phyloP scores from a whole-genome alignment of 1,140 invertebrate genomes.

The Heliconius eleuchia region DNA sequence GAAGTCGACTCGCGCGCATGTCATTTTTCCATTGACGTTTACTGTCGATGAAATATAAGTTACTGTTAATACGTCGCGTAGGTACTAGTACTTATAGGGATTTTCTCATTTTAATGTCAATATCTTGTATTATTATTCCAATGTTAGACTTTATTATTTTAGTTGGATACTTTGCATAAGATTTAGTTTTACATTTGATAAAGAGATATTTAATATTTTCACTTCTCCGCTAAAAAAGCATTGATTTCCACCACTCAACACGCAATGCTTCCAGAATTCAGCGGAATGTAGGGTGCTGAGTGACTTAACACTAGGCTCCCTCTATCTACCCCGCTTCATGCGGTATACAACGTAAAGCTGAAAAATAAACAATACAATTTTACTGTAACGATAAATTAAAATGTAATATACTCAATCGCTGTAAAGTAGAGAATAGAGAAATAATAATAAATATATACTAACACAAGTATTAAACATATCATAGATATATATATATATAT shows the following conservation, averaged over 20 bases:
- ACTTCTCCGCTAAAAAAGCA: too few relatives aligned
- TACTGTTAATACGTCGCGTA: slow-evolving; percentile 58
- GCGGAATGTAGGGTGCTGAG: not conserved
- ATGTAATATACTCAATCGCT: too few relatives aligned
- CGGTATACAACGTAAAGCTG: not conserved
- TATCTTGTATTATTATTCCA: slow-evolving; percentile 42
- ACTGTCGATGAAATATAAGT: slow-evolving; percentile 64
- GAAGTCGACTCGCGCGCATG: slow-evolving; percentile 54
- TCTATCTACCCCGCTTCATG: not conserved
- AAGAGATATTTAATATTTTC: too few relatives aligned
- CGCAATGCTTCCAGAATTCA: too few relatives aligned
- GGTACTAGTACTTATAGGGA: slow-evolving; percentile 40
- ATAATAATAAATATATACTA: too few relatives aligned
- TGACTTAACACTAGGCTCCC: not conserved
- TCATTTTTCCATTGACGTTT: slow-evolving; percentile 70
- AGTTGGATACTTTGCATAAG: too few relatives aligned
- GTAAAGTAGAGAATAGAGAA: too few relatives aligned
- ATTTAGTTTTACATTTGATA: too few relatives aligned
- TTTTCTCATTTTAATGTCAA: slow-evolving; percentile 60
- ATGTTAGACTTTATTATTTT: not conserved
- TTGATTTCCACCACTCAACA: too few relatives aligned
- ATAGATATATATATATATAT: too few relatives aligned
- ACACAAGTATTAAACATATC: too few relatives aligned
- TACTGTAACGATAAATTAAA: too few relatives aligned
- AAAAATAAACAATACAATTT: not conserved